Conservation (phyloP, 2,113 vertebrate genomes). For the Nibea coibor region DNA sequence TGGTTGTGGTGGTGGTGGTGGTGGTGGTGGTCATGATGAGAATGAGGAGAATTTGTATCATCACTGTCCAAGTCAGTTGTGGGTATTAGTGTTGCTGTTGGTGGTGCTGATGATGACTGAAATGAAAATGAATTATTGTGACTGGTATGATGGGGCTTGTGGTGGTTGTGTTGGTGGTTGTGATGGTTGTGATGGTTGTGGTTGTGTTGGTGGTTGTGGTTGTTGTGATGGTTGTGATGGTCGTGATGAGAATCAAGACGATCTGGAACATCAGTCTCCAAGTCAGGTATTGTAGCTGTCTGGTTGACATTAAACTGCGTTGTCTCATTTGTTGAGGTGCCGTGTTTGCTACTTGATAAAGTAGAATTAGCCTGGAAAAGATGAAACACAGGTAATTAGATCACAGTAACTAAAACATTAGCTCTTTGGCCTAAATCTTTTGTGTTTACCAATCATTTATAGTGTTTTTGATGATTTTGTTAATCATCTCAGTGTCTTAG, state of each 20-base stretch:
- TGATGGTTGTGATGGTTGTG: slow-evolving; percentile 21
- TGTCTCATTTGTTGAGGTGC: slow-evolving; percentile 5
- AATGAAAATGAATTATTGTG: slow-evolving; percentile 11
- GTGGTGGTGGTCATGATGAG: not conserved
- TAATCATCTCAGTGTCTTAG: no score
- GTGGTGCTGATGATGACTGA: not conserved
- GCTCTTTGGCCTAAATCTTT: no score
- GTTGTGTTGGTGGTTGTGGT: not conserved
- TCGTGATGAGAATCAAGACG: no score
- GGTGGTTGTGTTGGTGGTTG: no score
- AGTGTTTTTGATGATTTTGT: no score
- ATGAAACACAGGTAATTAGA: not conserved
- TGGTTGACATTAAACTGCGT: not conserved
- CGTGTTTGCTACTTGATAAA: not conserved
- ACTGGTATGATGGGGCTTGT: not conserved
- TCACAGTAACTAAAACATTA: not conserved
- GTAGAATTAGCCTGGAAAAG: slow-evolving; percentile 46
- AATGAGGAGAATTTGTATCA: no score
- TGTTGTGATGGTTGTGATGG: slow-evolving; percentile 2
- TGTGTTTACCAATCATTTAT: no score
- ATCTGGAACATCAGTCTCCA: not conserved
- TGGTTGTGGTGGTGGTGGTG: not conserved
- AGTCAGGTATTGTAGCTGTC: not conserved
- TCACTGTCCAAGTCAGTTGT: no score
- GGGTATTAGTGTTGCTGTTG: not conserved